Base-by-base conservation (phyloP, 1,140 invertebrate genomes). In the Rhyacophila brunnea region DNA sequence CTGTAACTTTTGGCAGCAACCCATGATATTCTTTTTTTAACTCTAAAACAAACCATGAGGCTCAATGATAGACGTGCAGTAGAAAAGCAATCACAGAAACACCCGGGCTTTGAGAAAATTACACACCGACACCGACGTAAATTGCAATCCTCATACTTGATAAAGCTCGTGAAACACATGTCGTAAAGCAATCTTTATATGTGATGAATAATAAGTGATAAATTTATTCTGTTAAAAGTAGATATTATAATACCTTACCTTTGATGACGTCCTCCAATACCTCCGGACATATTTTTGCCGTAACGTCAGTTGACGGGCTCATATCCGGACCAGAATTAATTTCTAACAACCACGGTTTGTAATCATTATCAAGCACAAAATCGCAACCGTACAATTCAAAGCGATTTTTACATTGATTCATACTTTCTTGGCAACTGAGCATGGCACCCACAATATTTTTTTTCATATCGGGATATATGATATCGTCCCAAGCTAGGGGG, bases 301-400 rank as follows among this genome's bases (percentile, higher is more conserved):
- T 96, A 6, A 96, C 85, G 55, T 84, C 83, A 0, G 93, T 95
- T 20, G 88, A 93, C 0, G 85, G 80, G 58, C 89, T 84, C 75
- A 95, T 86, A 66, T 91, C 91, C 0, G 93, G 93, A 70, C 89
- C 89, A 0, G 90, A 91, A 76, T 96, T 96, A 58, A 96, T 95
- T 78, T 97, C 94, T 64, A 97, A 92, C 40, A 97, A 74, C 88
- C 93, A 95, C 0, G 93, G 92, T 57, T 85, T 84, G 50, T 89
- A 89, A 67, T 93, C 89, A 67, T 94, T 88, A 62, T 91, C 88
- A 11, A 89, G 68, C 80, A 96, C 89, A 70, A 96, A 96, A 77
- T 96, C 95, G 36, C 93, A 94, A 5, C 93, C 93, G 70, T 94
- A 96, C 13, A 96, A 71, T 72, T 96, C 93, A 74, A 95, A 96